Percentiles rank a stretch among this genome's conserved stretches.
Conservation (phyloP, 2,113 vertebrate species). For the Tupaia tana region DNA sequence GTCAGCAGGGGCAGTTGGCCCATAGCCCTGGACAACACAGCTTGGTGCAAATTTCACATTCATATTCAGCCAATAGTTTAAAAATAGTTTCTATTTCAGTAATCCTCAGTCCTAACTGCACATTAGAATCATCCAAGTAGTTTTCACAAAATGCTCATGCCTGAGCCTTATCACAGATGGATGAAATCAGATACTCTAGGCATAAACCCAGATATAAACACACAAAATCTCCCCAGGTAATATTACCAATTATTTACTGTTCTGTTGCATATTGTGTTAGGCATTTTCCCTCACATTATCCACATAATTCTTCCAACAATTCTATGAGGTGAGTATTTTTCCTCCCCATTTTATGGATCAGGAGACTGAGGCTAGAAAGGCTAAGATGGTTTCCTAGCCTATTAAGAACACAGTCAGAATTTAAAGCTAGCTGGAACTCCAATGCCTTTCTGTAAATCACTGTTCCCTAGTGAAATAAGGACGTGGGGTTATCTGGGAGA, state of each 20-base stretch:
- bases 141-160: background rate
- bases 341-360: background rate
- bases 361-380: background rate
- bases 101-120: background rate
- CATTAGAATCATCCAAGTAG: background rate
- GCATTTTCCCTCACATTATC: background rate
- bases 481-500: too few relatives aligned
- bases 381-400: background rate
- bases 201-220: background rate
- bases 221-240: background rate
- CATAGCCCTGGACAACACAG: background rate
- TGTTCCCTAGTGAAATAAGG: background rate
- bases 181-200: background rate
- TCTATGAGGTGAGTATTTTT: background rate
- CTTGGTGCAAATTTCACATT: background rate
- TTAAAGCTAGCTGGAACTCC: background rate
- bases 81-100: background rate
- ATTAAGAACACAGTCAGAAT: background rate
- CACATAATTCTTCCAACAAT: background rate
- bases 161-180: background rate
- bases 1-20: background rate
- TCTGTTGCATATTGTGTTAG: background rate
- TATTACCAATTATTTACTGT: background rate
- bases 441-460: background rate
- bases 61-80: background rate